Percentiles rank a stretch among this genome's conserved stretches.
Conservation (phyloP, 2,113 vertebrate species). For the Eclectus roratus region DNA sequence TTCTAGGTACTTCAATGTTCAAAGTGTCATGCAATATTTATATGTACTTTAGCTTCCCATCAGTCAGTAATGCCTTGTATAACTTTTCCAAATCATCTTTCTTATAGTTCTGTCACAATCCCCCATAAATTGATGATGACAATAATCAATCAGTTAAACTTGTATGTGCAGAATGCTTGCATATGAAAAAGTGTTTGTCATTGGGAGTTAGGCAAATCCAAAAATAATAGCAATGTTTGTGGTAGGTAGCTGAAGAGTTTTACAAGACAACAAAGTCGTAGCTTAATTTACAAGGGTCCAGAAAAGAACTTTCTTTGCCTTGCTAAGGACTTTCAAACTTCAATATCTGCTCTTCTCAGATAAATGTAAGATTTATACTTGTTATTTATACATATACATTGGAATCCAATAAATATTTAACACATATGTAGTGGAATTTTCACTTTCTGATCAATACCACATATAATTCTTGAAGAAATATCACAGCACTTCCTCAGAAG, state of each 20-base stretch:
- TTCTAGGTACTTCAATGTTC: not conserved
- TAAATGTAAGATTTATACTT: not conserved
- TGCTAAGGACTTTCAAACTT: not conserved
- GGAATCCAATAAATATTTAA: not conserved
- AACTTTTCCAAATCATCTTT: not conserved
- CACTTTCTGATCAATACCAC: not conserved
- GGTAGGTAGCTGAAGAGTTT: not conserved
- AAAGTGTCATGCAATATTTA: not conserved
- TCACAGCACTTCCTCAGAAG: not conserved
- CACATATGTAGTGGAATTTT: not conserved
- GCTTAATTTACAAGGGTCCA: not conserved
- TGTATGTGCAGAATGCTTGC: not conserved
- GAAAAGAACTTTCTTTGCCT: not conserved
- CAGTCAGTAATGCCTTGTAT: not conserved
- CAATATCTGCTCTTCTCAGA: not conserved
- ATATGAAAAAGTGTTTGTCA: not conserved
- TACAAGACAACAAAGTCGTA: not conserved
- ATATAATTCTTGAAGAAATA: not conserved
- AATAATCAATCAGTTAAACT: not conserved
- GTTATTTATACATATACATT: too few species aligned
- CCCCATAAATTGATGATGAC: not conserved
- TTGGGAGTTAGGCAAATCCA: not conserved
- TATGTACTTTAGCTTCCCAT: not conserved
- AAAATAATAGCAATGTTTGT: not conserved
- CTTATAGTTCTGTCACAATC: not conserved